Conservation (phyloP, 2,888 invertebrate genomes). For the Coecobrya sp. region DNA sequence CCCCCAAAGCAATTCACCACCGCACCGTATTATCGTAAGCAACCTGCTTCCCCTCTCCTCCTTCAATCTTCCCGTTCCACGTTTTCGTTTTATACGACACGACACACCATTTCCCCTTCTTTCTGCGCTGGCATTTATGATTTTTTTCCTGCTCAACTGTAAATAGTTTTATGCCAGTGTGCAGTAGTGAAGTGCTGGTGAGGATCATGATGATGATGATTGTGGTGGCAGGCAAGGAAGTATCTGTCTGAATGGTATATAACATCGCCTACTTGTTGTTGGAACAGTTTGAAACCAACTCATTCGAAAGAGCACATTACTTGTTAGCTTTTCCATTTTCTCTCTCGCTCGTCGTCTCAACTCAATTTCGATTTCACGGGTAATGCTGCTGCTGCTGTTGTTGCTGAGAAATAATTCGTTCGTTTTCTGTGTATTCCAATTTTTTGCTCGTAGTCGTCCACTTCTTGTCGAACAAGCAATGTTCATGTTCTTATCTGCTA, state of each 20-base stretch:
- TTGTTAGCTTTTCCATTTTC: slow-evolving; percentile 30
- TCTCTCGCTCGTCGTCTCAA: slow-evolving; percentile 26
- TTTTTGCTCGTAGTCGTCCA: not conserved
- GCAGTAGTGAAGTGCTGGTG: not conserved
- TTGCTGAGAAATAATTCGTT: slow-evolving; percentile 23
- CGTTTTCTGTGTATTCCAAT: not conserved
- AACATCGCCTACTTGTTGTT: slow-evolving; percentile 17
- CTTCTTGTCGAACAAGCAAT: slow-evolving; percentile 15
- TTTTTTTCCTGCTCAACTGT: slow-evolving; percentile 46
- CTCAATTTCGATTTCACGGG: slow-evolving; percentile 70
- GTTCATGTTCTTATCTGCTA: slow-evolving; percentile 8
- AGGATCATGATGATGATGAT: not conserved
- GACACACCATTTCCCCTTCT: slow-evolving; percentile 32
- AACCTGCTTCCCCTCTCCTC: slow-evolving; percentile 47
- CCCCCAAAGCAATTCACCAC: slow-evolving; percentile 18
- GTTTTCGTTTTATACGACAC: slow-evolving; percentile 24
- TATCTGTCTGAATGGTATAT: not conserved
- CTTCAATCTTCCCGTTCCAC: slow-evolving; percentile 60
- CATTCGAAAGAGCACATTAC: not conserved
- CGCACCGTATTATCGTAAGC: slow-evolving; percentile 20
- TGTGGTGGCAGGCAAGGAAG: not conserved
- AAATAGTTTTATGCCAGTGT: not conserved
- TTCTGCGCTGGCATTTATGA: slow-evolving; percentile 36
- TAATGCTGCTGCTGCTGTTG: not conserved
- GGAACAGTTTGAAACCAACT: slow-evolving; percentile 13